Percentiles rank a stretch among this genome's conserved stretches.
Evolutionary conservation across 1,140 invertebrate genomes (phyloP).

Genomic region (Cataglyphis hispanica): DNA sequence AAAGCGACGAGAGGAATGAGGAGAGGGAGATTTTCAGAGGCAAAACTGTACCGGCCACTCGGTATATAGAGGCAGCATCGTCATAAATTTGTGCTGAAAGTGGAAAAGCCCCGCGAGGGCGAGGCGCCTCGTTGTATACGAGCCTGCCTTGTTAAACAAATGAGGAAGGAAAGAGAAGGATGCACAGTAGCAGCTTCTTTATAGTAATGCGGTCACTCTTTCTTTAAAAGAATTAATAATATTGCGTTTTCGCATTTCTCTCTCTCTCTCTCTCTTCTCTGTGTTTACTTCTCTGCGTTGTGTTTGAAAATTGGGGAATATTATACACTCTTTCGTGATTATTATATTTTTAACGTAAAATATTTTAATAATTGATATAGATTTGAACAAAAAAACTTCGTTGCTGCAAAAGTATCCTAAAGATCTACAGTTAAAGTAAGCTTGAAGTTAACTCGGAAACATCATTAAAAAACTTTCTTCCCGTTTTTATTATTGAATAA

Average conservation of each 20-base stretch:
- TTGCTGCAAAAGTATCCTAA: not conserved
- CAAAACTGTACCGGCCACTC: conserved; percentile 59
- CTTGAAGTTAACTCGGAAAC: not conserved
- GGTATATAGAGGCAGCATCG: conserved; percentile 54
- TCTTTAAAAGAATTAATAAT: conserved; percentile 40
- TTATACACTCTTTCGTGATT: not conserved
- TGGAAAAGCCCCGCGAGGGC: conserved; percentile 66
- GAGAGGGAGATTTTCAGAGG: conserved; percentile 33
- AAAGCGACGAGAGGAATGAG: conserved; percentile 50
- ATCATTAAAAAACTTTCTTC: not conserved
- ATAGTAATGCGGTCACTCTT: not conserved
- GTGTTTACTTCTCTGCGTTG: not conserved
- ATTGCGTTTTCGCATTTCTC: not conserved
- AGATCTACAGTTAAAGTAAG: not conserved
- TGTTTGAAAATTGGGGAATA: not conserved
- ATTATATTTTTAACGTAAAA: not conserved
- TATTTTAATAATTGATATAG: not conserved
- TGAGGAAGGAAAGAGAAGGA: not conserved
- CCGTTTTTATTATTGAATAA: not conserved
- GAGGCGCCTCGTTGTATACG: conserved; percentile 37
- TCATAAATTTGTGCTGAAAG: conserved; percentile 74
- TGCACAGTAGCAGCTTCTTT: conserved; percentile 41
- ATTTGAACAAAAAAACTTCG: not conserved
- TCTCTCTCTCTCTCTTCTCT: too few species aligned
- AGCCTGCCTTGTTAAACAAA: conserved; percentile 55